Evolutionary conservation across 2,113 vertebrate species (phyloP).

Genomic region (Hippocampus abdominalis): DNA sequence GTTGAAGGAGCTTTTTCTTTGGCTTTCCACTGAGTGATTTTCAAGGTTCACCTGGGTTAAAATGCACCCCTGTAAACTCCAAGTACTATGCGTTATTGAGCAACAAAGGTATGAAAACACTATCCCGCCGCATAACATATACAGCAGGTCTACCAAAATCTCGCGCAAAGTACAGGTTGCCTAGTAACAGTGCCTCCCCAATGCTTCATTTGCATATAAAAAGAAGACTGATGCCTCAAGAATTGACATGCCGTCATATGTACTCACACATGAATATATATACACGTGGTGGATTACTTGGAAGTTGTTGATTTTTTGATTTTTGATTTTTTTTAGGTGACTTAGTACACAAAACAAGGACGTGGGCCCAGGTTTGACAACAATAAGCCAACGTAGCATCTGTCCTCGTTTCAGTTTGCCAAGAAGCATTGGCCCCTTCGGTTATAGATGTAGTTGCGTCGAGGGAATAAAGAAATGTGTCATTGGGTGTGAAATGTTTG

Average conservation of each 20-base stretch:
- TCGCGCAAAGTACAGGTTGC: constrained; percentile 63
- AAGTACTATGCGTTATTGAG: no score
- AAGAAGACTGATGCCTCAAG: constrained; percentile 50
- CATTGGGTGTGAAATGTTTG: constrained; percentile 53
- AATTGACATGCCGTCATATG: constrained; percentile 32
- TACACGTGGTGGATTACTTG: constrained; percentile 25
- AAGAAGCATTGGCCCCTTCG: constrained; percentile 48
- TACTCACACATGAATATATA: constrained; percentile 37
- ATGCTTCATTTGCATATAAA: constrained; percentile 65
- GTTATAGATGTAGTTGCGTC: constrained; percentile 47
- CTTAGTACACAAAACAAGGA: constrained; percentile 52
- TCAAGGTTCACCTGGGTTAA: no score
- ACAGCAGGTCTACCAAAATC: constrained; percentile 45
- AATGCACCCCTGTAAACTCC: no score
- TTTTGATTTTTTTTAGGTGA: constrained; percentile 45
- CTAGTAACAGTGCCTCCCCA: constrained; percentile 69
- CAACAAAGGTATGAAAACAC: constrained; percentile 25
- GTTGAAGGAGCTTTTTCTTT: no score
- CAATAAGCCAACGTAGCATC: constrained; percentile 55
- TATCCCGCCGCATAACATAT: constrained; percentile 21
- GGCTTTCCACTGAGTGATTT: no score
- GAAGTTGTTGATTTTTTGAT: constrained; percentile 19
- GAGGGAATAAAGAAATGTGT: constrained; percentile 41
- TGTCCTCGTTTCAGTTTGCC: constrained; percentile 51
- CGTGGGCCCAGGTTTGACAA: constrained; percentile 44